Conservation (phyloP, 2,797 vertebrate species). For the Falco rusticolus region DNA sequence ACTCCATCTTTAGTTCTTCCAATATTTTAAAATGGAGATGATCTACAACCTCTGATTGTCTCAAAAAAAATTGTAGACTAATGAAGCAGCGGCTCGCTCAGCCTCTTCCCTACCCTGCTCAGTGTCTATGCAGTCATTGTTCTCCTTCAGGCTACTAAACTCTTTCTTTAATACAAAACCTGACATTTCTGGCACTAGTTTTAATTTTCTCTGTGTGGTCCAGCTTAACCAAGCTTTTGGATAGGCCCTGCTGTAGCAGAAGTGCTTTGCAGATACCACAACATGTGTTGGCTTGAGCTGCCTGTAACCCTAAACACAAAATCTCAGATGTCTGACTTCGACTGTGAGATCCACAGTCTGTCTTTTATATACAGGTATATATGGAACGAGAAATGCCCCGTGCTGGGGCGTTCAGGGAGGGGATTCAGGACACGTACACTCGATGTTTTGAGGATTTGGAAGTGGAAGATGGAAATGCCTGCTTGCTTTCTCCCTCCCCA, state of each 20-base stretch:
- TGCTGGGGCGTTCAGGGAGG: neutral
- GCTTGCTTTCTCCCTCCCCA: neutral
- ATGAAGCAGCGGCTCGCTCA: neutral
- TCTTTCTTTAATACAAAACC: neutral
- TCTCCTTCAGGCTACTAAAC: neutral
- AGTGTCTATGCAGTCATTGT: neutral
- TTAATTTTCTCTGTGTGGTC: neutral
- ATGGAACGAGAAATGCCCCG: neutral
- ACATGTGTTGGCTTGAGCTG: neutral
- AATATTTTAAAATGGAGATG: neutral
- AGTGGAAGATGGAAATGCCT: neutral
- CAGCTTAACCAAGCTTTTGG: neutral
- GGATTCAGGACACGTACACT: neutral
- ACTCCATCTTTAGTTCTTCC: neutral
- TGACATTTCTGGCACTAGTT: neutral
- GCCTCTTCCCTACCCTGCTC: neutral
- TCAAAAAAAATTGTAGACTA: too few species aligned
- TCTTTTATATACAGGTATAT: too few species aligned
- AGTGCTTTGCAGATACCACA: neutral
- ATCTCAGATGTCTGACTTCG: neutral
- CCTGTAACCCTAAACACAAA: neutral
- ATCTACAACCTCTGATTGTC: neutral
- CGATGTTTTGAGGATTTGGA: neutral
- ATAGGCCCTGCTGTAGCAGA: neutral
- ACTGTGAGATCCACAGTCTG: neutral